phyloP scores from a whole-genome alignment of 1,140 invertebrate species.

The Lucilia cuprina region DNA sequence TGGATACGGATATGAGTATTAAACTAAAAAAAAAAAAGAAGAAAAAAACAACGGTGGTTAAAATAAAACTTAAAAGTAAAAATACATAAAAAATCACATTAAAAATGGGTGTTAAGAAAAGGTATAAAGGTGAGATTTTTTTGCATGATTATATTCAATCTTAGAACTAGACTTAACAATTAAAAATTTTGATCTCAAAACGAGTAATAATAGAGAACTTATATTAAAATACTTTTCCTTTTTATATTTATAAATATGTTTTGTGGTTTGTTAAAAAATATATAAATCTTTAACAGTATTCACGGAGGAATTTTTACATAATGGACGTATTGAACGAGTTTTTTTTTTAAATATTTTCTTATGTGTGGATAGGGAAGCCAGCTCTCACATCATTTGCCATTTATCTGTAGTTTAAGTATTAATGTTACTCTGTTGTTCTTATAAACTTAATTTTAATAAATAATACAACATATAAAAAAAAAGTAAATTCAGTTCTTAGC shows the following conservation, averaged over 20 bases:
- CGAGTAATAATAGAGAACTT: neutral
- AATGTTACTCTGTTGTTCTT: neutral
- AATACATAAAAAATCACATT: neutral
- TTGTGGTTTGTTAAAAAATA: neutral
- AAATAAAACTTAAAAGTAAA: neutral
- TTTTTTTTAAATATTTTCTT: neutral
- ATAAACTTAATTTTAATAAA: neutral
- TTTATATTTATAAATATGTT: neutral
- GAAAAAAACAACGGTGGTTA: neutral
- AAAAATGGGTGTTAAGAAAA: neutral
- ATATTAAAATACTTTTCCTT: neutral
- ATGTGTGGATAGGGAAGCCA: neutral
- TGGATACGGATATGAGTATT: neutral
- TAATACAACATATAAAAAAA: neutral
- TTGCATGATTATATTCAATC: neutral
- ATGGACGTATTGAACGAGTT: neutral
- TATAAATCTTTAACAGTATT: neutral
- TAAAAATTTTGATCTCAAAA: neutral
- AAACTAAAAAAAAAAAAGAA: neutral
- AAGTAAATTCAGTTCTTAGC: neutral
- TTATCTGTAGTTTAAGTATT: neutral
- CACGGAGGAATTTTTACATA: neutral
- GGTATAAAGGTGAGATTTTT: neutral
- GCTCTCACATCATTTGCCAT: neutral
- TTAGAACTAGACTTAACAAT: conserved; percentile 2